Base-by-base conservation (phyloP, 2,113 vertebrate genomes). In the Vidua macroura region DNA sequence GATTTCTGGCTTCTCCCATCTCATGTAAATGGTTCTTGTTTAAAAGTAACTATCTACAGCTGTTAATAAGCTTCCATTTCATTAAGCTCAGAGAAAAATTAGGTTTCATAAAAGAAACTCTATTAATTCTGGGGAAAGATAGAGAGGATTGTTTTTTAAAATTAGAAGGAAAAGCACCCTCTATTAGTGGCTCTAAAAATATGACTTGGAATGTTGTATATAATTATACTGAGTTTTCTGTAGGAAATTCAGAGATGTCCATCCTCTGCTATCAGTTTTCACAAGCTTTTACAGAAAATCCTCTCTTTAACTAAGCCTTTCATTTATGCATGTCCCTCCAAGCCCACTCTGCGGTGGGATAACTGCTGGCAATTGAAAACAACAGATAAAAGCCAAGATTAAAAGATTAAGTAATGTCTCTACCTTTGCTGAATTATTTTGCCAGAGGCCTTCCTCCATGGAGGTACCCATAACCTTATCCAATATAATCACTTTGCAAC, bases 261-360 rank as follows among this genome's bases (percentile, higher is more conserved):
- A 66, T 78, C 62, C 81, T 84, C 82, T 87, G 69, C 88, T 88
- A 59, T 88, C 87, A 69, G 82, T 53, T 90, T 74, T 72, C 48
- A 63, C n/a, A 23, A 92, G 90, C 76, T 95, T 97, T 94, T 93
- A 94, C 52, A 94, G 93, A 51, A 96, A 96, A 94, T 82, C 90
- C 93, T 82, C 73, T 90, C 77, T 88, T 85, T 60, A 90, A 81
- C 80, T 90, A 73, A 88, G 58, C 48, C 53, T 94, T 95, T 98
- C 62, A 28, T 93, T 93, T 86, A 72, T 3, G 69, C 33, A 43
- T 59, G 62, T 69, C 53, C 68, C 66, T 92, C 85, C 86, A 59
- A 87, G 86, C 72, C 56, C 70, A 83, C 33, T 81, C 59, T n/a
- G 6, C 27, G 37, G 78, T 33, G 69, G 63, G 25, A 25, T 52